Percentiles rank a stretch among this genome's conserved stretches.
Conservation (phyloP, 2,888 invertebrate species). For the Craniophora ligustri region DNA sequence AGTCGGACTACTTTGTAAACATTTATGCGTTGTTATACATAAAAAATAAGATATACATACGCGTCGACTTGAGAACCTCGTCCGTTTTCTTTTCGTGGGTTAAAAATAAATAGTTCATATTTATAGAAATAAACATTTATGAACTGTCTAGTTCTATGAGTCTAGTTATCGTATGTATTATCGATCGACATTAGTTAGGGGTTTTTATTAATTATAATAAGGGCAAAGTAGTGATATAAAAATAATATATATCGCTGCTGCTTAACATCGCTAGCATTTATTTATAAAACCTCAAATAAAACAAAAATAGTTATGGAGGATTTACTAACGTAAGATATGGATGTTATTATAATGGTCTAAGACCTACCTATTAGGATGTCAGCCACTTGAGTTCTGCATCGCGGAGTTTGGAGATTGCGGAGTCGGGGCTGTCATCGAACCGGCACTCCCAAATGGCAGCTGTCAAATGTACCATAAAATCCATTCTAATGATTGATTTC, state of each 20-base stretch:
- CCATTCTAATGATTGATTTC: constrained; percentile 63
- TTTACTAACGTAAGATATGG: neutral
- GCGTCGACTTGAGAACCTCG: too few species aligned
- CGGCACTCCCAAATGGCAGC: constrained; percentile 51
- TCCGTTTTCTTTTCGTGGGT: too few species aligned
- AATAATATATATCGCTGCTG: constrained; percentile 30
- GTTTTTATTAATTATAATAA: neutral
- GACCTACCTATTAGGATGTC: constrained; percentile 47
- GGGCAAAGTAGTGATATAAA: constrained; percentile 36
- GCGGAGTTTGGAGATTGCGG: neutral
- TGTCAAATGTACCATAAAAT: constrained; percentile 68
- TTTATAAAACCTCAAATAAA: constrained; percentile 7
- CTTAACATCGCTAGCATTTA: constrained; percentile 32
- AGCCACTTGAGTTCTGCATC: neutral
- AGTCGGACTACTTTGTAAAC: too few species aligned
- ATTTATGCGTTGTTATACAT: too few species aligned
- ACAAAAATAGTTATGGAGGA: neutral
- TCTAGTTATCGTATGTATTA: too few species aligned
- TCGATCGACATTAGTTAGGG: too few species aligned
- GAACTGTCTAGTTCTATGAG: too few species aligned
- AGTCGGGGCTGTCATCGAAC: constrained; percentile 5
- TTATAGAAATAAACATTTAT: too few species aligned
- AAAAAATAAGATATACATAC: too few species aligned
- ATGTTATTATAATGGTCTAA: neutral
- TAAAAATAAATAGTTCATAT: too few species aligned